These are phyloP conservation scores for Elgaria multicarinata DNA, from an alignment of 2,113 vertebrate species.

Conservation along the genomic window DNA sequence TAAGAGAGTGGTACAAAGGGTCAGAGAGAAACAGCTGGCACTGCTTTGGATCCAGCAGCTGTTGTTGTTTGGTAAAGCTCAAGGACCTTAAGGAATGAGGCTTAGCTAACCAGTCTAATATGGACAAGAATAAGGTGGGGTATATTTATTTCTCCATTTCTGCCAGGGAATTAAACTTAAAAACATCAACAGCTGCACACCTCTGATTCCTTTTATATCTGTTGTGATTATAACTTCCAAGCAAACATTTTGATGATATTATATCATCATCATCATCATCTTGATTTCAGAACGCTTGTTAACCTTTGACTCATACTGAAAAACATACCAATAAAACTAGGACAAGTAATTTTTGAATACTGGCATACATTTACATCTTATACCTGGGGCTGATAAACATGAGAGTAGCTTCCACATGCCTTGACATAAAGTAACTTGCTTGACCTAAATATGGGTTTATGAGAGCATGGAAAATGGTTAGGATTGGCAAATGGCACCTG, in stretches of 20 bases:
- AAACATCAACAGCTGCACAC: not conserved
- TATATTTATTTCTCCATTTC: not conserved
- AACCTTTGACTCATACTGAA: not conserved
- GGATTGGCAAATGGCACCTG: not conserved
- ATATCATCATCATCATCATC: not conserved
- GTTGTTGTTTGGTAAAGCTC: not conserved
- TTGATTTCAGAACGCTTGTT: not conserved
- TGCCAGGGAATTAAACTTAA: not conserved
- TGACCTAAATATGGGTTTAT: not conserved
- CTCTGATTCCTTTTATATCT: not conserved
- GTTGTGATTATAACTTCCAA: not conserved
- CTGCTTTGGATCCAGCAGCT: not conserved
- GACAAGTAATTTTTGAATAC: not conserved
- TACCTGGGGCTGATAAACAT: not conserved
- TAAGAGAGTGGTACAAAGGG: not conserved
- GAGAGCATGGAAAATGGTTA: not conserved
- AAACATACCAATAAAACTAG: not conserved
- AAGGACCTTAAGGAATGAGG: not conserved
- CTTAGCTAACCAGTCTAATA: not conserved
- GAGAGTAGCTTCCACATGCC: not conserved
- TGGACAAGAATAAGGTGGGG: not conserved
- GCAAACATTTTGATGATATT: not conserved
- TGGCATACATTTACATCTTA: not conserved
- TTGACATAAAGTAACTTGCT: not conserved
- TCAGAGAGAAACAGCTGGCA: not conserved